Evolutionary conservation across 2,888 invertebrate species (phyloP).

Genomic region (Oligia latruncula): DNA sequence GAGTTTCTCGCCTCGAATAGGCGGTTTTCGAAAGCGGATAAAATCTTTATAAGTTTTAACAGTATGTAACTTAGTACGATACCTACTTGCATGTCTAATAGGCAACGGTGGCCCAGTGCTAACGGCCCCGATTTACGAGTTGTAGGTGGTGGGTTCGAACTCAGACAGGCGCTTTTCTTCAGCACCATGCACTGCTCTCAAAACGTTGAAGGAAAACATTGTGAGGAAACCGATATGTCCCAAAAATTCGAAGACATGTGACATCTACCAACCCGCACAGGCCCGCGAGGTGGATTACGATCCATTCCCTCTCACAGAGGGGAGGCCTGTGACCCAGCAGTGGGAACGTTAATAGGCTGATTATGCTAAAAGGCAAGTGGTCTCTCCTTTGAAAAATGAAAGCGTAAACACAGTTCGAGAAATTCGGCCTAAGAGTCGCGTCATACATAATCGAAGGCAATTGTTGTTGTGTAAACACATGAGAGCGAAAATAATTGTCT

Average conservation of each 20-base stretch:
- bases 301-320: too few relatives aligned
- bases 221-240: background rate
- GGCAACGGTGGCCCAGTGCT: background rate
- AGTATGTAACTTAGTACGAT: too few relatives aligned
- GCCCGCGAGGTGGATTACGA: background rate
- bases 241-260: background rate
- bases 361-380: background rate
- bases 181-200: background rate
- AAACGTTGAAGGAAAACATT: background rate
- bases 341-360: background rate
- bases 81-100: background rate
- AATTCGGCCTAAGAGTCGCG: background rate
- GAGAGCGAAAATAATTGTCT: background rate
- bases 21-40: background rate
- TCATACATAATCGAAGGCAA: background rate
- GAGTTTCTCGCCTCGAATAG: background rate
- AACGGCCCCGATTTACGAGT: background rate
- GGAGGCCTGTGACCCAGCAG: background rate
- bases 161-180: too few relatives aligned
- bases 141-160: background rate
- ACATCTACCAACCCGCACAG: background rate
- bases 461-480: background rate
- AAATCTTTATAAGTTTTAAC: too few relatives aligned
- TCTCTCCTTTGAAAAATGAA: background rate
- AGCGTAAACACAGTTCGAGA: too few relatives aligned